A percentile compares a stretch with the other conserved stretches of the same genome.
phyloP scores from a whole-genome alignment of 1,140 invertebrate genomes.

The Apolygus lucorum region DNA sequence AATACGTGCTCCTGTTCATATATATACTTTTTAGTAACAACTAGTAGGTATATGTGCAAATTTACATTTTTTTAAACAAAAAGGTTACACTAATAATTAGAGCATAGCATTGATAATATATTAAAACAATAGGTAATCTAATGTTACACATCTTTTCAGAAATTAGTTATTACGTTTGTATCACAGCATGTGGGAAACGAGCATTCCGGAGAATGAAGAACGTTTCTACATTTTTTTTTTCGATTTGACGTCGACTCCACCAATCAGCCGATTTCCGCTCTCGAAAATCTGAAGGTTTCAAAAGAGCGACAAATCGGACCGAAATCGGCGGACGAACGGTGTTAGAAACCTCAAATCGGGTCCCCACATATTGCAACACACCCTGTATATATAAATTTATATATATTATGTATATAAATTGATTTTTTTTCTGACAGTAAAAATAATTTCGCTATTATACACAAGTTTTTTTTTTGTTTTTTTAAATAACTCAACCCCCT shows the following conservation, averaged over 20 bases:
- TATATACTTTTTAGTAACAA: slow-evolving; percentile 16
- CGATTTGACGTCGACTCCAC: neutral
- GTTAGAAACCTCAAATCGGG: neutral
- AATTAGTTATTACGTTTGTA: neutral
- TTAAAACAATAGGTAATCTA: slow-evolving; percentile 17
- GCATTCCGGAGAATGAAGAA: neutral
- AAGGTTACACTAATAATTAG: slow-evolving; percentile 26
- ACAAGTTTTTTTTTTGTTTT: neutral
- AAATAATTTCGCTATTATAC: slow-evolving; percentile 27
- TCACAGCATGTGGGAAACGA: slow-evolving; percentile 10
- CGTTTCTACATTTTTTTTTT: too few relatives aligned
- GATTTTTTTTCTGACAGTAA: slow-evolving; percentile 25
- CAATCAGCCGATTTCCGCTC: neutral
- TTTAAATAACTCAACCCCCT: neutral
- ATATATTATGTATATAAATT: slow-evolving; percentile 5
- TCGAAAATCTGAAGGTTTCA: neutral
- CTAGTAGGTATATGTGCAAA: slow-evolving; percentile 25
- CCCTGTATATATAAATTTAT: slow-evolving; percentile 16
- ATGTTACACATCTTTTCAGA: slow-evolving; percentile 18
- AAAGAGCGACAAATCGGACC: neutral
- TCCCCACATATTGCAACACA: slow-evolving; percentile 19
- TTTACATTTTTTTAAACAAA: slow-evolving; percentile 24
- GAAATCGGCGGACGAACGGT: neutral
- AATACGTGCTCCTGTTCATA: slow-evolving; percentile 25
- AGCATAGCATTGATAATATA: slow-evolving; percentile 25